A percentile compares a stretch with the other conserved stretches of the same genome.
phyloP scores from a whole-genome alignment of 1,140 invertebrate genomes.

The Habropoda laboriosa region DNA sequence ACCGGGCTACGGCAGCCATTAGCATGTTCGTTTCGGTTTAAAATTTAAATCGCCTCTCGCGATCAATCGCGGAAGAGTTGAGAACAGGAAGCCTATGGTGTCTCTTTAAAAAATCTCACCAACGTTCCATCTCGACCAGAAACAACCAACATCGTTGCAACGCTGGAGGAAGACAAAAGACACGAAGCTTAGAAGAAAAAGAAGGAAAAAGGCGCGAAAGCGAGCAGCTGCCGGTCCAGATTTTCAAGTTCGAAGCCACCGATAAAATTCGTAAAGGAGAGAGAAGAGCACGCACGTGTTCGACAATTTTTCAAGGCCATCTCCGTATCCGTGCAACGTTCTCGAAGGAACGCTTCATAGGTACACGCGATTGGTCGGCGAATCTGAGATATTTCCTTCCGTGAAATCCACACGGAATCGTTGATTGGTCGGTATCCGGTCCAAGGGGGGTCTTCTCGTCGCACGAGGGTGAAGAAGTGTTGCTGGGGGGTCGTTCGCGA shows the following conservation, averaged over 20 bases:
- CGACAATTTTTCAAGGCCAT: conserved; percentile 63
- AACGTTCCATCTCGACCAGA: conserved; percentile 19
- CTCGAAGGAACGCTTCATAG: not conserved
- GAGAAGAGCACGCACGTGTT: conserved; percentile 55
- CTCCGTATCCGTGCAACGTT: conserved; percentile 64
- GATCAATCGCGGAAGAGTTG: conserved; percentile 41
- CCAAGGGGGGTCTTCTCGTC: conserved; percentile 37
- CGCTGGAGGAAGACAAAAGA: conserved; percentile 3
- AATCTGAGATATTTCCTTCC: conserved; percentile 32
- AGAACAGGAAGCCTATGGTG: conserved; percentile 55
- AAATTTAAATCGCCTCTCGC: conserved; percentile 69
- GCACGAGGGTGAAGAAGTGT: conserved; percentile 21
- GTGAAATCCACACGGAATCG: not conserved
- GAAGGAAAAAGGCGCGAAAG: conserved; percentile 50
- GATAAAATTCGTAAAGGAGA: conserved; percentile 57
- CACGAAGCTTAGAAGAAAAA: conserved; percentile 15
- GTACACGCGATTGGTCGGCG: conserved; percentile 42
- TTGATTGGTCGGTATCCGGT: conserved; percentile 39
- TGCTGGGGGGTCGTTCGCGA: conserved; percentile 68
- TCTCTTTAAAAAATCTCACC: conserved; percentile 72
- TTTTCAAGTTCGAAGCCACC: conserved; percentile 43
- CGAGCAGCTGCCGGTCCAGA: conserved; percentile 56
- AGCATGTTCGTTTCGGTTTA: conserved; percentile 66
- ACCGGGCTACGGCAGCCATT: conserved; percentile 29
- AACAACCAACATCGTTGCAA: not conserved